These are phyloP conservation scores for Aphidius gifuensis DNA, from an alignment of 1,140 invertebrate genomes.

Conservation along the genomic window DNA sequence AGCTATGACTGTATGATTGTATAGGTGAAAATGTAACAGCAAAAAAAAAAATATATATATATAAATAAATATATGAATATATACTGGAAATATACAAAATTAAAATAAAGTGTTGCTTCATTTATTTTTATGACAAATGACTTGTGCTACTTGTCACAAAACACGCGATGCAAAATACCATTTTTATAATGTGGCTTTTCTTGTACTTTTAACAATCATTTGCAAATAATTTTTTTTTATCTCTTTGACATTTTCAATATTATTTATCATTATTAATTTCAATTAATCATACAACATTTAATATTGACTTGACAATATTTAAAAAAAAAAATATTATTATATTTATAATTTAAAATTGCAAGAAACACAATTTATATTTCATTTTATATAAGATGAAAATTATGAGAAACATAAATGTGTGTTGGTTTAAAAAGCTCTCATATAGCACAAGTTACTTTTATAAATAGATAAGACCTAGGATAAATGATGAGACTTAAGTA, in stretches of 20 bases:
- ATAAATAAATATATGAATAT: neutral
- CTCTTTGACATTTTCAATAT: conserved; percentile 1
- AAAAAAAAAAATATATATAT: neutral
- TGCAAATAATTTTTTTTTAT: conserved; percentile 2
- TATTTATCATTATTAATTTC: neutral
- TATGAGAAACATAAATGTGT: neutral
- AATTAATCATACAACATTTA: too few species aligned
- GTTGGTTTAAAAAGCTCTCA: neutral
- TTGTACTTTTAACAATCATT: neutral
- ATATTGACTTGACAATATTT: too few species aligned
- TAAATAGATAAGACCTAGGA: conserved; percentile 42
- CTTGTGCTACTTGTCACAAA: conserved; percentile 11
- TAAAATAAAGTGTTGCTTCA: conserved; percentile 24
- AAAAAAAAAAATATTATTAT: too few species aligned
- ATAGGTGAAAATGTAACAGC: neutral
- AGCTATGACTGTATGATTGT: neutral
- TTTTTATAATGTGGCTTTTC: conserved; percentile 2
- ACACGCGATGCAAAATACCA: conserved; percentile 1
- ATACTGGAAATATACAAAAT: too few species aligned
- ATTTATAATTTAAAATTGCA: neutral
- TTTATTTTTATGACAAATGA: conserved; percentile 19
- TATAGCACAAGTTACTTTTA: conserved; percentile 24
- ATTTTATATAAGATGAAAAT: conserved; percentile 22
- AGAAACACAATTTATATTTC: neutral
- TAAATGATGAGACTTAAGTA: conserved; percentile 30